Evolutionary conservation across 2,797 vertebrate species (phyloP).

Genomic region (Selene dorsalis): DNA sequence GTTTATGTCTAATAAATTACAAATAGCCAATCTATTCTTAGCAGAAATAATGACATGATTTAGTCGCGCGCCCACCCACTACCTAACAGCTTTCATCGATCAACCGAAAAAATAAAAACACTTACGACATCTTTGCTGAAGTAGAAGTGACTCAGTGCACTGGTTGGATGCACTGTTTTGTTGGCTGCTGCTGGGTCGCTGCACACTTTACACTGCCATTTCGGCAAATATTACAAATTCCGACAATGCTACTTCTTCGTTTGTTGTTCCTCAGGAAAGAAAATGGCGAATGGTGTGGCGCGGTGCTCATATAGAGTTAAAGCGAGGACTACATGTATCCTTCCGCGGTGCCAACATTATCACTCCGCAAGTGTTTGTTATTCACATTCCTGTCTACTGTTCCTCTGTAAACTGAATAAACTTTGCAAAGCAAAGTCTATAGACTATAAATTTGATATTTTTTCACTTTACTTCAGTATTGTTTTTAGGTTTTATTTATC

Average conservation of each 20-base stretch:
- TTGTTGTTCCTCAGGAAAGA: not conserved
- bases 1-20: not conserved
- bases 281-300: constrained; percentile 45
- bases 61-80: not conserved
- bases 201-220: constrained; percentile 85
- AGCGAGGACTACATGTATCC: constrained; percentile 46
- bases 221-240: constrained; percentile 64
- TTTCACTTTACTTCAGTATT: not conserved
- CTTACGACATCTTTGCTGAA: constrained; percentile 85
- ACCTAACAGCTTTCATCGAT: constrained; percentile 11
- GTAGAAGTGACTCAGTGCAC: constrained; percentile 83
- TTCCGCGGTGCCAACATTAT: constrained; percentile 68
- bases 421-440: not conserved
- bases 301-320: constrained; percentile 31
- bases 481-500: not conserved
- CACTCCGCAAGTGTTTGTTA: constrained; percentile 64
- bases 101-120: constrained; percentile 32
- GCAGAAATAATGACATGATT: fast-evolving
- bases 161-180: constrained; percentile 85
- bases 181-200: constrained; percentile 80
- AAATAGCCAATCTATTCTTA: no score
- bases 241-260: not conserved
- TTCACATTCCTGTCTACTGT: not conserved
- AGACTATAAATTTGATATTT: not conserved
- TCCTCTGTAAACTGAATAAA: not conserved